A percentile compares a stretch with the other conserved stretches of the same genome.
Conservation (phyloP, 2,113 vertebrate genomes). For the Puma concolor region DNA sequence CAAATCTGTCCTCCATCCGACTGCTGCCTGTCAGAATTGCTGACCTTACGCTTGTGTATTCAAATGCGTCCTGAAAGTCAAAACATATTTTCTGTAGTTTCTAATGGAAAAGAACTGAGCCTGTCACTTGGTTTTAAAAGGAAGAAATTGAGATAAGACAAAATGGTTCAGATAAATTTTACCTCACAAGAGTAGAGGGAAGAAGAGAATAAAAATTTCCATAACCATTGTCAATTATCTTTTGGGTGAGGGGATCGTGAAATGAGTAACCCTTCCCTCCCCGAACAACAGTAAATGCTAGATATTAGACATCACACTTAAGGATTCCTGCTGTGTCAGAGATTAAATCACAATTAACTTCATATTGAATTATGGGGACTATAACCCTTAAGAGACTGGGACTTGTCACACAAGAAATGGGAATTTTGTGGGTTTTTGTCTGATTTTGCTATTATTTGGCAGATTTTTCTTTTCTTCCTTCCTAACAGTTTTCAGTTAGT, state of each 20-base stretch:
- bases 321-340: slow-evolving; percentile 56
- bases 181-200: slow-evolving; percentile 67
- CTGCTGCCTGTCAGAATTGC: slow-evolving; percentile 55
- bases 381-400: slow-evolving; percentile 54
- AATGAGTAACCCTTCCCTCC: slow-evolving; percentile 77
- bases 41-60: slow-evolving; percentile 42
- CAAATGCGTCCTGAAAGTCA: slow-evolving; percentile 51
- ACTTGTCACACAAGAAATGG: background rate
- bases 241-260: slow-evolving; percentile 74
- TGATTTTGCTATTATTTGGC: background rate
- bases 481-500: background rate
- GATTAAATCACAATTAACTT: slow-evolving; percentile 75
- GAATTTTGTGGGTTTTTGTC: background rate
- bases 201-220: slow-evolving; percentile 60
- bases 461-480: background rate
- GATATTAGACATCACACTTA: background rate
- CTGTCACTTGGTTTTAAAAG: slow-evolving; percentile 61
- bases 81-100: slow-evolving; percentile 63
- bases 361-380: slow-evolving; percentile 59
- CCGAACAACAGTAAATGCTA: slow-evolving; percentile 28
- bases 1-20: slow-evolving; percentile 42
- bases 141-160: slow-evolving; percentile 67
- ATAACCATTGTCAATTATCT: slow-evolving; percentile 60
- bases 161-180: slow-evolving; percentile 78
- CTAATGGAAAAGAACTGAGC: slow-evolving; percentile 73